These are phyloP conservation scores for Boulengerochromis microlepis DNA, from an alignment of 2,113 vertebrate genomes.

Conservation along the genomic window DNA sequence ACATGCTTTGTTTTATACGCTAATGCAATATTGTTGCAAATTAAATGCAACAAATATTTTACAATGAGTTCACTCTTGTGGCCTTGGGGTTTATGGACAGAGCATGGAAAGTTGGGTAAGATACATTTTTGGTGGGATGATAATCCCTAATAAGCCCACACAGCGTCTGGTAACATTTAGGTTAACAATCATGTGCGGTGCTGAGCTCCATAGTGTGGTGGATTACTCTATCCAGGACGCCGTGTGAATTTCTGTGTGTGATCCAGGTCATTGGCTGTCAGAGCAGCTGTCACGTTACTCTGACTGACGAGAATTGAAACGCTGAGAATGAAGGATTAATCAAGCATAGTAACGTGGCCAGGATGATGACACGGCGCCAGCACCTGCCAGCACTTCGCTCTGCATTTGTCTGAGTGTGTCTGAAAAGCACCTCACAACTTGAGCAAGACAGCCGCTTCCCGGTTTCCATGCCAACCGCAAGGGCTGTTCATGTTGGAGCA, in stretches of 20 bases:
- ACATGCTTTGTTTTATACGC: background rate
- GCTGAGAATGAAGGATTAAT: slow-evolving; percentile 16
- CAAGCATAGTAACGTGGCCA: background rate
- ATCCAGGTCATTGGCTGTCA: slow-evolving; percentile 1
- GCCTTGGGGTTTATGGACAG: background rate
- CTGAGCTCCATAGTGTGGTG: background rate
- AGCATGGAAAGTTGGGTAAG: background rate
- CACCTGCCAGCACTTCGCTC: slow-evolving; percentile 16
- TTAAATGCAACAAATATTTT: background rate
- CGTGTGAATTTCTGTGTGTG: background rate
- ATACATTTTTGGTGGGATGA: background rate
- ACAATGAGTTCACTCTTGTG: background rate
- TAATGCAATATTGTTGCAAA: background rate
- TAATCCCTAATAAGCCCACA: background rate
- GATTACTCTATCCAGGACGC: slow-evolving; percentile 13
- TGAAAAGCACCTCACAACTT: slow-evolving; percentile 12
- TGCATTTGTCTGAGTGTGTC: background rate
- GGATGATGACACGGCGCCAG: slow-evolving; percentile 19
- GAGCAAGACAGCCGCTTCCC: slow-evolving; percentile 35
- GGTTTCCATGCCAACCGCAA: slow-evolving; percentile 58
- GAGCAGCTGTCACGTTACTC: slow-evolving; percentile 21
- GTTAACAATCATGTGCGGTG: background rate
- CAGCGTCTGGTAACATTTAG: background rate
- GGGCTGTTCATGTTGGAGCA: slow-evolving; percentile 62
- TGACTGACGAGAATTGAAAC: background rate